phyloP scores from a whole-genome alignment of 2,797 vertebrate genomes.

The Buphagus erythrorhynchus region DNA sequence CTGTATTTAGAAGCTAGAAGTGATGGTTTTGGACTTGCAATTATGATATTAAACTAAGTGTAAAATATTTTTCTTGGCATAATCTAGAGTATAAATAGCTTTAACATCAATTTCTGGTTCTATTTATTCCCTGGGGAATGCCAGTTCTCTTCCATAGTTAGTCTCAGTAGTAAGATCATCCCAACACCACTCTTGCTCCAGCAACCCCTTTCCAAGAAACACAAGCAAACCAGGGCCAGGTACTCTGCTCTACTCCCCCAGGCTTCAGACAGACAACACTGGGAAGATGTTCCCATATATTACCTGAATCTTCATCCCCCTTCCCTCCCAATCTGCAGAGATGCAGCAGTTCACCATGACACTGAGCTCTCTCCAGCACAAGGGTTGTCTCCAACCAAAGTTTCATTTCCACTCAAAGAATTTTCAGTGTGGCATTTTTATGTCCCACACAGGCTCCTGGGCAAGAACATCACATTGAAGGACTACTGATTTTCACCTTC shows the following conservation, averaged over 20 bases:
- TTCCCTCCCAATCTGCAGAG: neutral
- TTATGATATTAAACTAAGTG: conserved; percentile 43
- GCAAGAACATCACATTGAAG: neutral
- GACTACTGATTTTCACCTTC: neutral
- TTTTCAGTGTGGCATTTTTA: neutral
- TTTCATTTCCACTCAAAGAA: neutral
- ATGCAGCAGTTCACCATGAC: neutral
- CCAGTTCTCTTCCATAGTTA: neutral
- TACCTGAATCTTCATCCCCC: neutral
- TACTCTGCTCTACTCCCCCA: neutral
- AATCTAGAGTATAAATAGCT: conserved; percentile 38
- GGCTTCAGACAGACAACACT: neutral
- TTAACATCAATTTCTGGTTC: conserved; percentile 29
- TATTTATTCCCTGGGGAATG: neutral
- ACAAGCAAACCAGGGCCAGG: neutral
- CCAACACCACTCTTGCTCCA: neutral
- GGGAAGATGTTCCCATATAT: neutral
- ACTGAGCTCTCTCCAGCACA: neutral
- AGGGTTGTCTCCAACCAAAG: neutral
- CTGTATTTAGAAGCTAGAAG: conserved; percentile 65
- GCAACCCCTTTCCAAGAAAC: neutral
- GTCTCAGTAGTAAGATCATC: neutral
- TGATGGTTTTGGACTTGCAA: conserved; percentile 51
- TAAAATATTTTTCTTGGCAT: conserved; percentile 67
- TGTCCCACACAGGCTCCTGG: neutral